Conservation (phyloP, 2,888 invertebrate genomes). For the Zaprionus bogoriensis region DNA sequence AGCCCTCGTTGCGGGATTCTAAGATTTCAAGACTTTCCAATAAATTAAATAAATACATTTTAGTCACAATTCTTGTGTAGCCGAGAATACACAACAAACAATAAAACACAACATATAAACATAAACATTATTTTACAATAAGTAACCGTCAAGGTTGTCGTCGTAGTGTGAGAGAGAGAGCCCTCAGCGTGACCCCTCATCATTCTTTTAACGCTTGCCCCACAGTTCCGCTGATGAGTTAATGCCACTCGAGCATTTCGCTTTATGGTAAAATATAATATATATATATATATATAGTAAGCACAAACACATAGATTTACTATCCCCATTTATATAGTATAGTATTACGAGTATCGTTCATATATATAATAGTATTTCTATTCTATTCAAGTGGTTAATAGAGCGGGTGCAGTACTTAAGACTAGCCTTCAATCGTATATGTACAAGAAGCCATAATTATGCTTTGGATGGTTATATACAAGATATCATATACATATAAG, state of each 20-base stretch:
- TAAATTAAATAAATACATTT: no score
- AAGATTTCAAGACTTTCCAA: no score
- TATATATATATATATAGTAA: not conserved
- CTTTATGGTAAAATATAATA: not conserved
- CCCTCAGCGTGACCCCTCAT: no score
- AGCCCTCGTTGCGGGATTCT: no score
- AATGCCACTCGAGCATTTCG: no score
- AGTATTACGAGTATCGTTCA: no score
- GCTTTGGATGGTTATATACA: constrained; percentile 15
- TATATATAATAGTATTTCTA: not conserved
- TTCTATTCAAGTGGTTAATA: not conserved
- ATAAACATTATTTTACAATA: not conserved
- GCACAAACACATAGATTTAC: not conserved
- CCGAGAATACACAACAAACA: constrained; percentile 7
- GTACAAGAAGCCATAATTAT: constrained; percentile 1
- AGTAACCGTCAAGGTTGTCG: no score
- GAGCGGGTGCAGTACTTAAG: constrained; percentile 7
- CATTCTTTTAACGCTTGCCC: no score
- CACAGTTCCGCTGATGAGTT: no score
- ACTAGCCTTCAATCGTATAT: constrained; percentile 12
- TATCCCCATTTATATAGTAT: not conserved
- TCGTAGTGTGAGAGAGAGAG: no score
- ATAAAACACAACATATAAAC: constrained; percentile 4
- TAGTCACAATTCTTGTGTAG: not conserved
- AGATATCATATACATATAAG: not conserved